phyloP scores from a whole-genome alignment of 2,797 vertebrate genomes.

The Chaetophractus vellerosus region DNA sequence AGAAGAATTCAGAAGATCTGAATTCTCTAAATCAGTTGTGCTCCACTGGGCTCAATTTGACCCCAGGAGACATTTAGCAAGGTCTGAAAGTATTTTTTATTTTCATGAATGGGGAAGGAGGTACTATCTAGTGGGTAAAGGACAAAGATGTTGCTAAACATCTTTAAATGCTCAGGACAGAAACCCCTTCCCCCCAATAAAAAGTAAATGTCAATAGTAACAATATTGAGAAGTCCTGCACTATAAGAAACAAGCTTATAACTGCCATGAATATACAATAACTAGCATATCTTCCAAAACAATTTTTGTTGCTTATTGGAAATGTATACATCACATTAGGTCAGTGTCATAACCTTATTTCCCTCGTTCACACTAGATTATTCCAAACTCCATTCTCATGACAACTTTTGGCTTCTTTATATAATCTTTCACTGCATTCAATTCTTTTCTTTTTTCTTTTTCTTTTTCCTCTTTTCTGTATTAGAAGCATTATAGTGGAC shows the following conservation, averaged over 20 bases:
- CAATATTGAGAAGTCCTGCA: background rate
- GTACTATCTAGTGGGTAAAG: background rate
- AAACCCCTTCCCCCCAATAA: background rate
- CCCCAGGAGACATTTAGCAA: background rate
- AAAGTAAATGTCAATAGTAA: background rate
- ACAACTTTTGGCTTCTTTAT: background rate
- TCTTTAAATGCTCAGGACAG: background rate
- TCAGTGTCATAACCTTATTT: background rate
- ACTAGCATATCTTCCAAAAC: background rate
- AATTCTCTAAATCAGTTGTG: slow-evolving; percentile 46
- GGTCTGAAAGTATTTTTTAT: background rate
- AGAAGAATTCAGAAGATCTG: slow-evolving; percentile 16
- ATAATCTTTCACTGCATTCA: background rate
- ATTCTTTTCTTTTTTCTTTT: background rate
- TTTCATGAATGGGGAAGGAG: background rate
- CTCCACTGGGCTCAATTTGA: slow-evolving; percentile 15
- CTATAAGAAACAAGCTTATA: background rate
- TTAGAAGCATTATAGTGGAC: background rate
- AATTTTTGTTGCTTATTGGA: slow-evolving; percentile 45
- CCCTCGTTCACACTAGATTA: background rate
- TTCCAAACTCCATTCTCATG: slow-evolving; percentile 1
- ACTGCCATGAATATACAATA: background rate
- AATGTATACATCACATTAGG: background rate
- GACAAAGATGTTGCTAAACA: background rate
- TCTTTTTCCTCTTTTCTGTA: background rate